These are phyloP conservation scores for Botia almorhae DNA, from an alignment of 2,797 vertebrate species.

Conservation along the genomic window DNA sequence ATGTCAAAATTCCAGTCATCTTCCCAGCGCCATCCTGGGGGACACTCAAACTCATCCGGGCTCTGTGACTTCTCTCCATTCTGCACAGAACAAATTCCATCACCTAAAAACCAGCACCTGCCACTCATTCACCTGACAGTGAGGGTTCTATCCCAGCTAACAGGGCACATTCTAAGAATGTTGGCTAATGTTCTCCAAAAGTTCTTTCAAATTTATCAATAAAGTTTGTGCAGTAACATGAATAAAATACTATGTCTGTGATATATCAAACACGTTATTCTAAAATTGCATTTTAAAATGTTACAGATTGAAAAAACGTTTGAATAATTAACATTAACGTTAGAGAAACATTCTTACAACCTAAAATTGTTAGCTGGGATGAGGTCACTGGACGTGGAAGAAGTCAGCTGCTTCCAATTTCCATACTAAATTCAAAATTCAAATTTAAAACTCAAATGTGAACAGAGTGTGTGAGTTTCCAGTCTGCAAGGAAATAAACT, in stretches of 20 bases:
- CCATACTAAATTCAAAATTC: background rate
- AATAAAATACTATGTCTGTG: too few species aligned
- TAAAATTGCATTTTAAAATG: too few species aligned
- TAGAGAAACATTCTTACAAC: too few species aligned
- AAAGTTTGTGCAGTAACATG: too few species aligned
- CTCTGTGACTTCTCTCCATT: conserved; percentile 90
- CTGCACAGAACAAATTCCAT: conserved; percentile 72
- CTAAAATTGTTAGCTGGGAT: background rate
- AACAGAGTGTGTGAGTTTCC: background rate
- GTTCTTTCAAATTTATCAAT: too few species aligned
- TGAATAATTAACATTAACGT: too few species aligned
- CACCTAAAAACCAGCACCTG: background rate
- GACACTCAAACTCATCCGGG: conserved; percentile 83
- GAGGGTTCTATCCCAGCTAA: background rate
- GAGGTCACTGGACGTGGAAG: background rate
- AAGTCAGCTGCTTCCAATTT: background rate
- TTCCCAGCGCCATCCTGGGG: conserved; percentile 90
- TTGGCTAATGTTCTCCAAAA: too few species aligned
- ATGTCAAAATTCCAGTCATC: conserved; percentile 90
- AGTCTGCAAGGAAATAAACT: background rate
- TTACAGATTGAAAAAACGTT: too few species aligned
- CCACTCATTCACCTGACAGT: background rate
- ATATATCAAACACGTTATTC: too few species aligned
- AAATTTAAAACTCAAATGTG: conserved; percentile 4
- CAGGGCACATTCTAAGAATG: too few species aligned